A percentile compares a stretch with the other conserved stretches of the same genome.
These are phyloP conservation scores for Heteromyza rotundicornis DNA, from an alignment of 2,888 invertebrate genomes.

Conservation along the genomic window DNA sequence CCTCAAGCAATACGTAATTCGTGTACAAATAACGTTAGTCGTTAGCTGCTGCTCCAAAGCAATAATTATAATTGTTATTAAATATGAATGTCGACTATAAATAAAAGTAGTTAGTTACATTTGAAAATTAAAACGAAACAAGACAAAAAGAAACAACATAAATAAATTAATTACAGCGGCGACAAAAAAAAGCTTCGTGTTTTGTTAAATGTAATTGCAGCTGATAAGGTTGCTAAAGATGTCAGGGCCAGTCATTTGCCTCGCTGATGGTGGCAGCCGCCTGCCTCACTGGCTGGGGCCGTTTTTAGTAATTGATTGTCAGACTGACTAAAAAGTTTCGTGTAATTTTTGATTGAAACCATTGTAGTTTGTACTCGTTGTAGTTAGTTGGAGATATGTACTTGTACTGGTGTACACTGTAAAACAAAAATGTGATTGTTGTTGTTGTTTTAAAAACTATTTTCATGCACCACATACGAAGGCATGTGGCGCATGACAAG, in stretches of 20 bases:
- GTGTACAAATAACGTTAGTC: no score
- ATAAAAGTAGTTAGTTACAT: neutral
- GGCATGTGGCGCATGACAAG: no score
- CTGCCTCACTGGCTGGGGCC: slow-evolving; percentile 5
- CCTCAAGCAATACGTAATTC: no score
- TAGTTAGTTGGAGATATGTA: no score
- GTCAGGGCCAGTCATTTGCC: slow-evolving; percentile 36
- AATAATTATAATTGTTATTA: slow-evolving; percentile 4
- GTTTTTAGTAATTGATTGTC: neutral
- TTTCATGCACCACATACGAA: no score
- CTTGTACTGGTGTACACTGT: no score
- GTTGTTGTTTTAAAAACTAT: no score
- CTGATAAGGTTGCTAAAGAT: slow-evolving; percentile 21
- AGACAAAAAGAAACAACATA: neutral
- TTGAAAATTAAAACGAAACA: no score
- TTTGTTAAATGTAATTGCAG: slow-evolving; percentile 9
- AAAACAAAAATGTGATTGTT: no score
- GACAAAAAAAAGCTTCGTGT: neutral
- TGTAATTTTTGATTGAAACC: neutral
- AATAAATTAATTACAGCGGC: neutral
- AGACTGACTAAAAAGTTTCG: no score
- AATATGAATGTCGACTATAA: neutral
- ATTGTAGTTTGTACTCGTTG: neutral
- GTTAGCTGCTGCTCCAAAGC: no score
- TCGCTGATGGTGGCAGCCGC: neutral